Base-by-base conservation (phyloP, 1,140 invertebrate species). In the Drosophila virilis region DNA sequence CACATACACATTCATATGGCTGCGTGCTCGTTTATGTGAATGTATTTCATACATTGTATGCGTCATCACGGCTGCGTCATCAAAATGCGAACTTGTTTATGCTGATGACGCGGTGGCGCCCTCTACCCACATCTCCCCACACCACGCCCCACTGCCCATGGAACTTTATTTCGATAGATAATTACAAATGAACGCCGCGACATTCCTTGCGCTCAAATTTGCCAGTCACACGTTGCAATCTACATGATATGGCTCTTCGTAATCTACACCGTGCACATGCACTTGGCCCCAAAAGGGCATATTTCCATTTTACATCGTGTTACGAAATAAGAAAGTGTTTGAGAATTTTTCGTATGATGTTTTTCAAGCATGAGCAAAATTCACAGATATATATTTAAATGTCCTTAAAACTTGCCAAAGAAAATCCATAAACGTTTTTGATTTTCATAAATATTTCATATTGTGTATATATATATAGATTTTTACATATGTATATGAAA, bases 51-150 rank as follows among this genome's bases (percentile, higher is more conserved):
- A 22, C 33, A 48, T 38, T 61, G 37, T 35, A 75, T 75, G 73
- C 73, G 73, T 75, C 73, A 75, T 38, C 73, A 72, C 35, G 40
- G 68, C 73, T 75, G 73, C 73, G 73, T 75, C 73, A 75, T 71
- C 50, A 43, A 50, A 68, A 61, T 35, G 42, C 40, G 42, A 61
- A 59, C 64, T 59, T 54, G 70, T 68, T 74, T 57, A 17, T 12
- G 54, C 32, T 60, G 68, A 74, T 71, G 59, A 71, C 54, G 67
- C 52, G 43, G 37, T 17, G n/a, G 46, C 40, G 22, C 48, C 8
- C 33, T 35, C 38, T 12, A 3, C 17, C 52, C 12, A n/a, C 10
- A 5, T 9, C 62, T 17, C 2, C 15, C 5, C 45, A 4, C 2
- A 1, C 40, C 13, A 45, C 28, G 10, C 15, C 13, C 13, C 13